These are phyloP conservation scores for Machaerirhynchus nigripectus DNA, from an alignment of 2,113 vertebrate species.

Conservation along the genomic window DNA sequence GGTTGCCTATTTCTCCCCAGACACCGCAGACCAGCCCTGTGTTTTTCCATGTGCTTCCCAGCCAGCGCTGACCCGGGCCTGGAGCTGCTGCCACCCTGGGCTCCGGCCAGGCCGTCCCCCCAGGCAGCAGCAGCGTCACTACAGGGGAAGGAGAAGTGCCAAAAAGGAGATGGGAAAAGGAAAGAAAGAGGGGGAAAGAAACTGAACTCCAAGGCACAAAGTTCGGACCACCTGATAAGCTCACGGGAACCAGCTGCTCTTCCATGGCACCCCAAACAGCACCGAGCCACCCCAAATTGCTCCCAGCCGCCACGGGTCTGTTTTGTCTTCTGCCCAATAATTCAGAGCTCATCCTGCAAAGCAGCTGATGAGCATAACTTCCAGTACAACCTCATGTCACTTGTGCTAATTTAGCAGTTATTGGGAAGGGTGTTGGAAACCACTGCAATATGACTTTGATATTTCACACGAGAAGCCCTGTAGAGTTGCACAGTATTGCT, in stretches of 20 bases:
- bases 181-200: not conserved
- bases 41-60: not conserved
- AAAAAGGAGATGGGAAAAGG: not conserved
- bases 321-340: not conserved
- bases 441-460: not conserved
- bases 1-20: not conserved
- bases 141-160: not conserved
- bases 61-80: not conserved
- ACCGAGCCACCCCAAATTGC: not conserved
- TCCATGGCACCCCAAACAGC: not conserved
- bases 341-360: not conserved
- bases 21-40: not conserved
- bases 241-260: not conserved
- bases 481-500: not conserved
- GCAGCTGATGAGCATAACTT: not conserved
- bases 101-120: not conserved
- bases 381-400: not conserved
- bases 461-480: not conserved
- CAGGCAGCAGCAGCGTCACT: not conserved
- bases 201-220: not conserved
- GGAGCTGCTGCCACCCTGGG: not conserved
- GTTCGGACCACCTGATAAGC: not conserved
- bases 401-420: not conserved
- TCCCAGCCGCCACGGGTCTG: rapidly evolving
- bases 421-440: not conserved